A percentile compares a stretch with the other conserved stretches of the same genome.
Conservation (phyloP, 2,113 vertebrate genomes). For the Eptesicus fuscus region DNA sequence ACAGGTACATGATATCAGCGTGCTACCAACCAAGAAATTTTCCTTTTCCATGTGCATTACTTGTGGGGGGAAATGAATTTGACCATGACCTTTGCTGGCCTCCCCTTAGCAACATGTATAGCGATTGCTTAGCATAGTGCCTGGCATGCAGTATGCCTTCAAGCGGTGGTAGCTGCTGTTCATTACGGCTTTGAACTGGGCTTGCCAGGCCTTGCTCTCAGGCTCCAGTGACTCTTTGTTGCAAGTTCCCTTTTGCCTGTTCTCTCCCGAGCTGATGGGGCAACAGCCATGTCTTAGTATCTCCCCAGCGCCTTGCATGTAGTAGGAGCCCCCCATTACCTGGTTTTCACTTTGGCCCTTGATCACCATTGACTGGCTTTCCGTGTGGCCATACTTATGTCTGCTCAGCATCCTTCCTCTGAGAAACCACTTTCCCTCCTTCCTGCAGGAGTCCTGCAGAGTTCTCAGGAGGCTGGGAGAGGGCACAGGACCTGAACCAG, state of each 20-base stretch:
- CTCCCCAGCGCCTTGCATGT: not conserved
- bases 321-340: not conserved
- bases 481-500: not conserved
- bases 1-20: not conserved
- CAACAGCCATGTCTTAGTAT: not conserved
- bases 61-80: not conserved
- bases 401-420: not conserved
- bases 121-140: not conserved
- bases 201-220: not conserved
- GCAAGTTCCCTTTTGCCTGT: not conserved
- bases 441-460: not conserved
- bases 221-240: not conserved
- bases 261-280: not conserved
- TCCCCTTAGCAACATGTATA: not conserved
- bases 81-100: not conserved
- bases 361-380: not conserved
- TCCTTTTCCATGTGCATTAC: not conserved
- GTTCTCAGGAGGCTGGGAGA: not conserved
- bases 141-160: not conserved
- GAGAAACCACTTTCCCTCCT: not conserved
- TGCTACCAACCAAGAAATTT: not conserved
- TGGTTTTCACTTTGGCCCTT: not conserved
- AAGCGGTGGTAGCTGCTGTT: not conserved
- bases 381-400: not conserved
- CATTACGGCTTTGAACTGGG: no score